Conservation (phyloP, 2,888 invertebrate genomes). For the Dryobotodes eremita region DNA sequence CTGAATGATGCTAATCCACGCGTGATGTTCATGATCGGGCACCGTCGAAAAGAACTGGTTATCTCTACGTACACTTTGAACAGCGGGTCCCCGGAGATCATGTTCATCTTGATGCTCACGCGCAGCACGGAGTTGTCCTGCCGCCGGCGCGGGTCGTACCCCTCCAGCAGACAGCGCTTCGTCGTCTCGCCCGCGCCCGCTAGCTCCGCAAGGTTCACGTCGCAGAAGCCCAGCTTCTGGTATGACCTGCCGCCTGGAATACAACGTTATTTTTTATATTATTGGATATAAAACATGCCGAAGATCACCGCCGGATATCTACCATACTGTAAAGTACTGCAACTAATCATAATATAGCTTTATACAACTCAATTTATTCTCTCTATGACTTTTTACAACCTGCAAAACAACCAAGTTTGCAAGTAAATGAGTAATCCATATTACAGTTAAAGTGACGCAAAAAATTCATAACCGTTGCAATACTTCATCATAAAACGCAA, state of each 20-base stretch:
- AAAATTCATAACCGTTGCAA: not conserved
- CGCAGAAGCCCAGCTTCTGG: constrained; percentile 99
- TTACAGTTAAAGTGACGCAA: constrained; percentile 8
- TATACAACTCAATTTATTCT: not conserved
- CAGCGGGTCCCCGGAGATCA: constrained; percentile 98
- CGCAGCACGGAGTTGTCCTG: constrained; percentile 99
- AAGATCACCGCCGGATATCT: not conserved
- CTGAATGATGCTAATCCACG: not conserved
- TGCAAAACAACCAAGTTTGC: constrained; percentile 1
- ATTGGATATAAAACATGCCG: not conserved
- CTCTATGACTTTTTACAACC: not conserved
- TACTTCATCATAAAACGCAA: not conserved
- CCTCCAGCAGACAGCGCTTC: constrained; percentile 97
- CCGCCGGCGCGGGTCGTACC: constrained; percentile 97
- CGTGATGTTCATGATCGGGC: not conserved
- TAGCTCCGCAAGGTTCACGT: constrained; percentile 98
- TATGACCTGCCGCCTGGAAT: constrained; percentile 93
- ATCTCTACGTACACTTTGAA: constrained; percentile 95
- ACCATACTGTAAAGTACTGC: not conserved
- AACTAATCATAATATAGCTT: too few species aligned
- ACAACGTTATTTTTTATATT: constrained; percentile 3
- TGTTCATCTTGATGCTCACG: constrained; percentile 97
- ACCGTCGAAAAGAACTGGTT: not conserved
- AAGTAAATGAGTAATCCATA: constrained; percentile 15
- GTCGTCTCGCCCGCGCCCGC: constrained; percentile 97